phyloP scores from a whole-genome alignment of 2,797 vertebrate genomes.

The Potorous gilbertii region DNA sequence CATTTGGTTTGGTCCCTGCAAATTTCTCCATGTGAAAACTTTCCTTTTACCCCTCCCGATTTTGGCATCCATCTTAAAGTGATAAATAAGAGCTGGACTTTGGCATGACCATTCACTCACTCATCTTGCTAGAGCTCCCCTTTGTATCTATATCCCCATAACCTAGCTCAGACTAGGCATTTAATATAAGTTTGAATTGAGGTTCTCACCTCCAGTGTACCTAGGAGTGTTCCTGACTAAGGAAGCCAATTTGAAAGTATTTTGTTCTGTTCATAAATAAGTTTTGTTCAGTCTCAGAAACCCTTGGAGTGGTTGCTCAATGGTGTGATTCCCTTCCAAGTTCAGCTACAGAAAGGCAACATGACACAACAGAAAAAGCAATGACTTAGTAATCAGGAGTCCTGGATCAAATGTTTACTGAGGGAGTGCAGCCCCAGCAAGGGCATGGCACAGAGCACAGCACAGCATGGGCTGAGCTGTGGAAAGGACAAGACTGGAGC shows the following conservation, averaged over 20 bases:
- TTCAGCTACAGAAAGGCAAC: background rate
- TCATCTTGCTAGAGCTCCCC: background rate
- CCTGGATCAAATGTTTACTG: background rate
- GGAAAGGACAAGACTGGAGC: too few species aligned
- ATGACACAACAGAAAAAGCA: background rate
- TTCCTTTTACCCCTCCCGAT: background rate
- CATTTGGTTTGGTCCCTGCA: background rate
- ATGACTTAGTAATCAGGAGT: background rate
- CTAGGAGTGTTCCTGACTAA: background rate
- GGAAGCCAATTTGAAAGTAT: background rate
- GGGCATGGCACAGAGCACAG: too few species aligned
- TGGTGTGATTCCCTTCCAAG: background rate
- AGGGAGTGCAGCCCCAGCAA: too few species aligned
- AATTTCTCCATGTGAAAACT: background rate
- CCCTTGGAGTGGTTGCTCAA: background rate
- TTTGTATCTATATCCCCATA: background rate
- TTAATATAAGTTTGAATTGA: background rate
- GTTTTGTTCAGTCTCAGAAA: background rate
- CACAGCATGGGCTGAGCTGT: too few species aligned
- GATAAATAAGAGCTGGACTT: background rate
- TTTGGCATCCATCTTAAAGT: background rate
- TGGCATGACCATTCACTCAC: background rate
- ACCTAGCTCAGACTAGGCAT: background rate
- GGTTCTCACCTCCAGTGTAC: background rate
- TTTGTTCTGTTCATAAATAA: background rate